These are phyloP conservation scores for Nipponia nippon DNA, from an alignment of 2,113 vertebrate species.

Conservation along the genomic window DNA sequence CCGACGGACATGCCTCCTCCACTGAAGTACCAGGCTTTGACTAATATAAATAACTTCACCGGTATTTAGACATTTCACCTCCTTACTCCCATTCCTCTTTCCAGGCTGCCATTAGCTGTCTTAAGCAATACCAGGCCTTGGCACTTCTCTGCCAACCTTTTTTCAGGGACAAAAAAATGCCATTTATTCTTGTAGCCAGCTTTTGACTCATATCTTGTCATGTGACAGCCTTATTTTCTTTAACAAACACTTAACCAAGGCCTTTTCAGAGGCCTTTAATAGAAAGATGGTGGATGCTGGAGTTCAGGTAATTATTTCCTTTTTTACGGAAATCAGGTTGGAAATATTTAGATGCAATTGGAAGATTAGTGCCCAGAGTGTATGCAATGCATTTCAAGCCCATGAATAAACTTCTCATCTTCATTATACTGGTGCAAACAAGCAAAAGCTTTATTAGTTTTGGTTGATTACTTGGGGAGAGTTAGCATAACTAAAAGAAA, in stretches of 20 bases:
- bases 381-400: background rate
- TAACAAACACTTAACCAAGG: background rate
- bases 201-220: background rate
- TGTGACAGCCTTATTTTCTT: background rate
- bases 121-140: background rate
- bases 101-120: background rate
- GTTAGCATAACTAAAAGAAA: background rate
- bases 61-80: background rate
- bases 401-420: background rate
- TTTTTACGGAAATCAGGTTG: background rate
- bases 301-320: background rate
- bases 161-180: background rate
- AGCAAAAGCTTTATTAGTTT: background rate
- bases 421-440: background rate
- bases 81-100: background rate
- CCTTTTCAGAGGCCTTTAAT: background rate
- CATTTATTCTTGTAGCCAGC: background rate
- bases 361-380: background rate
- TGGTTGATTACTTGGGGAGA: background rate
- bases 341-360: background rate
- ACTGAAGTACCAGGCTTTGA: background rate
- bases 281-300: background rate
- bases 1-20: background rate
- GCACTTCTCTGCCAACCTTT: background rate
- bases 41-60: background rate